phyloP scores from a whole-genome alignment of 2,888 invertebrate species.

The Acanthosepion esculentum region DNA sequence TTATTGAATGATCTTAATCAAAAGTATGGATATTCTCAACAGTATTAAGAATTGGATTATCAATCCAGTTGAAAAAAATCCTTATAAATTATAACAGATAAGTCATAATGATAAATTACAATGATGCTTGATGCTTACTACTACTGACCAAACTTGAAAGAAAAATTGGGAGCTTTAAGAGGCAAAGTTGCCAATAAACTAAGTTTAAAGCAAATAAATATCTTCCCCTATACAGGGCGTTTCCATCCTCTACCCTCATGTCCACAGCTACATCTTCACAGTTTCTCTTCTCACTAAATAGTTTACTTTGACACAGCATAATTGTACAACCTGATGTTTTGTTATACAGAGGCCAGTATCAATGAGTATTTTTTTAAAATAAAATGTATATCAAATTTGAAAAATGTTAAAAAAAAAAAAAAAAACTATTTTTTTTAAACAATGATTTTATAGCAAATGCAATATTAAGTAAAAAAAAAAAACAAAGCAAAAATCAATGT shows the following conservation, averaged over 20 bases:
- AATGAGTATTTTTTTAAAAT: too few species aligned
- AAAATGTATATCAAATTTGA: too few species aligned
- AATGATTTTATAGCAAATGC: too few species aligned
- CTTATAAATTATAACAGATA: not conserved
- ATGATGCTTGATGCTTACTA: not conserved
- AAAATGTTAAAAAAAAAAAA: too few species aligned
- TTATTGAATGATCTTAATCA: not conserved
- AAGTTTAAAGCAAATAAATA: not conserved
- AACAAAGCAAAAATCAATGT: too few species aligned
- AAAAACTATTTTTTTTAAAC: too few species aligned
- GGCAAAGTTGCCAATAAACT: not conserved
- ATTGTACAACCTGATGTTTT: not conserved
- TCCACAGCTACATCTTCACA: not conserved
- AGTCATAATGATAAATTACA: not conserved
- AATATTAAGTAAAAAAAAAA: too few species aligned
- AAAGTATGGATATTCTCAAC: not conserved
- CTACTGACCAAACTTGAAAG: not conserved
- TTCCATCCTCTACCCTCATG: not conserved
- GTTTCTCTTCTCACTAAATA: not conserved
- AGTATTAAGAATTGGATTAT: not conserved
- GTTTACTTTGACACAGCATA: not conserved
- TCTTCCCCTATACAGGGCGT: too few species aligned
- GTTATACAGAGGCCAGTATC: not conserved
- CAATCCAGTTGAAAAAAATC: not conserved
- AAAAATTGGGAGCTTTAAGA: not conserved